These are phyloP conservation scores for Nibea albiflora DNA, from an alignment of 2,113 vertebrate species.

Conservation along the genomic window DNA sequence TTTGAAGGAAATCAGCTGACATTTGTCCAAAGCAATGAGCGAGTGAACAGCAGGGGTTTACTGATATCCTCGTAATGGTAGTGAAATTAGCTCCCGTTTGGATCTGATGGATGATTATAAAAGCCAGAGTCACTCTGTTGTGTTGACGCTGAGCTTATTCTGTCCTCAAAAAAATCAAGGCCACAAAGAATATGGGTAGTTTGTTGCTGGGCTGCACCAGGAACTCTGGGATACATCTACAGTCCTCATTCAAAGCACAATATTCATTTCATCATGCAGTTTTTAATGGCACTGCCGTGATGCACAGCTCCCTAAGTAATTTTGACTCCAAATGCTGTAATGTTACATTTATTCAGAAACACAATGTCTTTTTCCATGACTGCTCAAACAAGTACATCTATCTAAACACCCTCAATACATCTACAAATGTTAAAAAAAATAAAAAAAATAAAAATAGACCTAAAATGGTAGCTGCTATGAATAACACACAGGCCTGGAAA, in stretches of 20 bases:
- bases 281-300: conserved; percentile 9
- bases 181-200: conserved; percentile 13
- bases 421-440: conserved; percentile 10
- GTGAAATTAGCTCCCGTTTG: conserved; percentile 29
- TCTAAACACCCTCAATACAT: conserved; percentile 28
- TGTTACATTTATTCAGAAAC: conserved; percentile 39
- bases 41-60: conserved; percentile 16
- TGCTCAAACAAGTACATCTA: conserved; percentile 20
- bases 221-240: conserved; percentile 4
- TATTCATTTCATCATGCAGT: conserved; percentile 35
- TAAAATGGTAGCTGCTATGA: conserved; percentile 43
- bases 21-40: conserved; percentile 27
- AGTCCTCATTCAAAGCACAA: conserved; percentile 24
- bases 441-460: conserved; percentile 27
- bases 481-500: conserved; percentile 54
- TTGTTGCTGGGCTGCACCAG: conserved; percentile 5
- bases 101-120: conserved; percentile 14
- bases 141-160: not conserved
- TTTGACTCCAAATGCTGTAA: conserved; percentile 36
- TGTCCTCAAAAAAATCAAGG: not conserved
- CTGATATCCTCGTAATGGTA: conserved; percentile 5
- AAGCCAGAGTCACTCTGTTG: not conserved
- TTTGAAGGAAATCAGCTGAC: conserved; percentile 39
- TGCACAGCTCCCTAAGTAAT: conserved; percentile 26
- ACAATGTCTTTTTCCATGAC: conserved; percentile 21